Base-by-base conservation (phyloP, 1,140 invertebrate species). In the Cotesia chilonis region DNA sequence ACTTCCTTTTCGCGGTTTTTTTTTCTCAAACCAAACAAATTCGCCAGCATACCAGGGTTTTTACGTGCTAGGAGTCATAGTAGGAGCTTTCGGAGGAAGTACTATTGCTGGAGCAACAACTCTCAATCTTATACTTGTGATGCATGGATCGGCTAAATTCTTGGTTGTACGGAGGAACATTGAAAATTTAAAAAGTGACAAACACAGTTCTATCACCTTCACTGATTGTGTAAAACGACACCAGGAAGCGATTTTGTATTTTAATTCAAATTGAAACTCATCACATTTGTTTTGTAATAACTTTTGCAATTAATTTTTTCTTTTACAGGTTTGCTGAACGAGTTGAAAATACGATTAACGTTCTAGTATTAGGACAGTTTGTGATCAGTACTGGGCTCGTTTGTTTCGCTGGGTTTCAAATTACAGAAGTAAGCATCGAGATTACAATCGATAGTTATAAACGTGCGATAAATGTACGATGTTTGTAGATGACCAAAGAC, bases 291-390 rank as follows among this genome's bases (percentile, higher is more conserved):
- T 37, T 71, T 55, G 12, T 12, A 20, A 36, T 70, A 35, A 55
- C 12, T 38, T 17, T n/a, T 59, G 17, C 59, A 54, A 51, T 36
- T 68, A 37, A 12, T 17, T 9, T 63, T 38, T n/a, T 70, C 63
- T 70, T 72, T 41, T 66, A 64, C 36, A 85, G 83, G 37, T 85
- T 80, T 74, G 83, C 82, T 2, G 83, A 83, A 37, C 68, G 76
- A 20, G 57, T 83, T 6, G 83, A 84, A 41, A 78, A 68, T 52
- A 75, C 79, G 3, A 78, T 84, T 55, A 84, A 82, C 38, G 28
- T 81, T n/a, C 51, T 85, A 37, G 78, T 75, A 7, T 72, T 84
- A 6, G 80, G 75, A 4, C 83, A 84, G 38, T 75, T 75, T 36
- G 37, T 72, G n/a, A 63, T 75, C 9, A 75, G 74, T 60, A 72